Evolutionary conservation across 2,888 invertebrate species (phyloP), one percentile per base, ranked within the genome.

Genomic region (Hemithea aestivaria): DNA sequence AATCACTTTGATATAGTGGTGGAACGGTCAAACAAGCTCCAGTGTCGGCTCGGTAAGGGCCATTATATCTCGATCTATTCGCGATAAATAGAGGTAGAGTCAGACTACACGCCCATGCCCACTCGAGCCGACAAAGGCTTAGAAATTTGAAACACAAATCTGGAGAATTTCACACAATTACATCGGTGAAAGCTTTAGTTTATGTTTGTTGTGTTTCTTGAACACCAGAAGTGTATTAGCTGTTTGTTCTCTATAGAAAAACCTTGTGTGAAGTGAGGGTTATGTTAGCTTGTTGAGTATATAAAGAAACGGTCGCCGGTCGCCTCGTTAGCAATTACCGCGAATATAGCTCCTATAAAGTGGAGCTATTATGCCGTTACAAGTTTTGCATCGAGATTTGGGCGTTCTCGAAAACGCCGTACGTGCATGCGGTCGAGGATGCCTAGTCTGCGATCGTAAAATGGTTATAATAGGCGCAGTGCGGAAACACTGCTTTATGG

Each of bases 391-490:
- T 68, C 64, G 63, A 72, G 69, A 73, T 69, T 67, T 63, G 64
- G 63, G 51, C 54, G 61, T 64, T 68, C 58, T 68, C 59, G 54
- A 71, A 72, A 70, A 62, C 54, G 61, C 56, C 62, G 51, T 60
- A 70, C 66, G 60, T 70, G 69, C 72, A 72, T 67, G 65, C 62
- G 59, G 58, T 11, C 58, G 58, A 64, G 69, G 69, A 76, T 73
- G 66, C 71, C 67, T 70, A 66, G 69, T 64, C 59, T 65, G 58
- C 64, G 66, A 62, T 78, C 78, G 68, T 81, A 80, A 80, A 79
- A 64, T 69, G 62, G 73, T 75, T 73, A 78, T 79, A 81, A 78
- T 74, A 77, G 74, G 66, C 78, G 76, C 74, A 79, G 66, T 79
- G 79, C 76, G 77, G 77, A 79, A 81, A 76, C 72, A 72, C 63